Evolutionary conservation across 2,888 invertebrate species (phyloP).

Genomic region (Heliconius aoede): DNA sequence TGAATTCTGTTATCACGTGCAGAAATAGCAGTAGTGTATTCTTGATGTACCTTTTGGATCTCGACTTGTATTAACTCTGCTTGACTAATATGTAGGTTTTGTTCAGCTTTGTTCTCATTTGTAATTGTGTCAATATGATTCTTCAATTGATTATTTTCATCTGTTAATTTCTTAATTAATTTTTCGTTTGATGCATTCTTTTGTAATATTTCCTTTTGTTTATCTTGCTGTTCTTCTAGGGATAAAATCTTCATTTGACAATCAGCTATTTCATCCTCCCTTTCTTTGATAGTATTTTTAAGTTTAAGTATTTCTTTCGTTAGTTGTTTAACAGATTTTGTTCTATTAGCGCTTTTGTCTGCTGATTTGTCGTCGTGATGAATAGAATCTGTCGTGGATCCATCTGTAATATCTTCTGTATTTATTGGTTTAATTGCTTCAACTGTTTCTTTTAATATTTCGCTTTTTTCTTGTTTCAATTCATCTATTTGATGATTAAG

Average conservation of each 20-base stretch:
- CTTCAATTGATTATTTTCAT: slow-evolving; percentile 72
- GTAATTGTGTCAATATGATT: slow-evolving; percentile 65
- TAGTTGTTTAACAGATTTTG: slow-evolving; percentile 76
- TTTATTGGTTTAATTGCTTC: slow-evolving; percentile 65
- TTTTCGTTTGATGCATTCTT: slow-evolving; percentile 67
- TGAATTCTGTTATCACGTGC: slow-evolving; percentile 75
- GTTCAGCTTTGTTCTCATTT: slow-evolving; percentile 61
- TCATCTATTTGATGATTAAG: slow-evolving; percentile 74
- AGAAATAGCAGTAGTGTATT: slow-evolving; percentile 65
- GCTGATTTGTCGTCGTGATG: slow-evolving; percentile 71
- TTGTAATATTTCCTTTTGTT: slow-evolving; percentile 69
- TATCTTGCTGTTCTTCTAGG: slow-evolving; percentile 77
- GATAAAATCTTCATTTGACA: slow-evolving; percentile 81
- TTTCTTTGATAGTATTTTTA: slow-evolving; percentile 79
- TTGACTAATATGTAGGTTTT: slow-evolving; percentile 60
- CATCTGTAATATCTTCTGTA: slow-evolving; percentile 65
- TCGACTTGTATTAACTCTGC: slow-evolving; percentile 65
- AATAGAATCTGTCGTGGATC: slow-evolving; percentile 56
- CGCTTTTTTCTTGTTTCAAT: slow-evolving; percentile 72
- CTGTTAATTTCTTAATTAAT: slow-evolving; percentile 70
- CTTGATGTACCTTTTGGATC: slow-evolving; percentile 68
- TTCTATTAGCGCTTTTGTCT: slow-evolving; percentile 69
- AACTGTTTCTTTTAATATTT: slow-evolving; percentile 74
- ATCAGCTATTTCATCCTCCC: slow-evolving; percentile 80
- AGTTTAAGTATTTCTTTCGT: slow-evolving; percentile 81